These are phyloP conservation scores for Tupaia chinensis DNA, from an alignment of 2,113 vertebrate species.

Conservation along the genomic window DNA sequence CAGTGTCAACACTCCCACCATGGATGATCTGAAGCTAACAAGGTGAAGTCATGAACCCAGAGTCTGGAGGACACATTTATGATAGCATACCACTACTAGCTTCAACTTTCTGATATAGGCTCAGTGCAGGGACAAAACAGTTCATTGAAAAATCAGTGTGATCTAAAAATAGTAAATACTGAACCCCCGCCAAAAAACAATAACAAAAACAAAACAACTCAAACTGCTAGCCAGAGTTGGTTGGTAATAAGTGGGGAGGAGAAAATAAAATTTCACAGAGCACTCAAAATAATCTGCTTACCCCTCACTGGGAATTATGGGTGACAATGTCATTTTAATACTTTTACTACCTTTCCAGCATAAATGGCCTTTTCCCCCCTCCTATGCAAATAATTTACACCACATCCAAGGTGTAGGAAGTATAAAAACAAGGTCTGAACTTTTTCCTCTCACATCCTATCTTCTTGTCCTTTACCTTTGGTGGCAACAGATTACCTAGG, in stretches of 20 bases:
- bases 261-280: conserved; percentile 20
- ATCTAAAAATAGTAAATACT: conserved; percentile 31
- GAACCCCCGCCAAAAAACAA: too few species aligned
- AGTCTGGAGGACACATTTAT: neutral
- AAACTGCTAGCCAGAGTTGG: conserved; percentile 32
- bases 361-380: neutral
- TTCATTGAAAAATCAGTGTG: conserved; percentile 21
- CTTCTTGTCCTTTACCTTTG: neutral
- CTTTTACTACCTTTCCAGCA: neutral
- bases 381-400: neutral
- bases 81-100: neutral
- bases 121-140: conserved; percentile 20
- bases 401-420: neutral
- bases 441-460: neutral
- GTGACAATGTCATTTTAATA: neutral
- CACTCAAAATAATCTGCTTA: conserved; percentile 25
- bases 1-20: neutral
- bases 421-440: neutral
- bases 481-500: neutral
- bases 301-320: neutral
- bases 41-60: conserved; percentile 20
- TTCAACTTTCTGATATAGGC: neutral
- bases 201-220: neutral
- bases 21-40: neutral
- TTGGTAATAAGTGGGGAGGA: neutral